These are phyloP conservation scores for Aphelinus atriplicis DNA, from an alignment of 1,140 invertebrate species.

Conservation along the genomic window DNA sequence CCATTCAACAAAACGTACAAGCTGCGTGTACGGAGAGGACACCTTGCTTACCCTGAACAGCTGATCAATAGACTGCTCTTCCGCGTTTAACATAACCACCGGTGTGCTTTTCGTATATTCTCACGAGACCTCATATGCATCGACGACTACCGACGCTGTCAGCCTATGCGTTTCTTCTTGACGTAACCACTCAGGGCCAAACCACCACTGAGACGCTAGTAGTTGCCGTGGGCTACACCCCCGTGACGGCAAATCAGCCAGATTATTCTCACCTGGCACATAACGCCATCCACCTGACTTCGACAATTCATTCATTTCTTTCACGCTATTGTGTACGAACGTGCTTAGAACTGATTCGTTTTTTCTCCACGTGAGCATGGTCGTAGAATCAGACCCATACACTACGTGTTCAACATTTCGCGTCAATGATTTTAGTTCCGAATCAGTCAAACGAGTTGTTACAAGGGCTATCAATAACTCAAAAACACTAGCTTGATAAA, in stretches of 20 bases:
- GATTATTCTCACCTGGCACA: slow-evolving; percentile 55
- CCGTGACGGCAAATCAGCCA: slow-evolving; percentile 50
- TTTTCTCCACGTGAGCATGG: slow-evolving; percentile 42
- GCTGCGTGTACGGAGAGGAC: no score
- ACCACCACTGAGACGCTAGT: slow-evolving; percentile 29
- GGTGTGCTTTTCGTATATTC: no score
- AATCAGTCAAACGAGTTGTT: slow-evolving; percentile 42
- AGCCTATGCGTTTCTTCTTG: slow-evolving; percentile 43
- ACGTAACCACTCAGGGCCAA: slow-evolving; percentile 44
- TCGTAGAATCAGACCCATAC: slow-evolving; percentile 43
- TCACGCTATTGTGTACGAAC: slow-evolving; percentile 50
- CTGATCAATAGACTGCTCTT: no score
- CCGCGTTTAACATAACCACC: no score
- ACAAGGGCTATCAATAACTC: slow-evolving; percentile 52
- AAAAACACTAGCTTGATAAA: slow-evolving; percentile 55
- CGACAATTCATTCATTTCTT: slow-evolving; percentile 49
- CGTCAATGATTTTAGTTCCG: slow-evolving; percentile 12
- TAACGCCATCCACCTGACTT: slow-evolving; percentile 50
- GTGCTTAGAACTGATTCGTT: slow-evolving; percentile 27
- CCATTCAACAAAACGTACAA: no score
- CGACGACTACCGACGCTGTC: no score
- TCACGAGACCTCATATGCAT: background rate
- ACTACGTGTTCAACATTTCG: background rate
- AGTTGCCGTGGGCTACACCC: slow-evolving; percentile 34
- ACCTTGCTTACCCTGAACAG: no score